A percentile compares a stretch with the other conserved stretches of the same genome.
Conservation (phyloP, 2,113 vertebrate species). For the Lophochroa leadbeateri region DNA sequence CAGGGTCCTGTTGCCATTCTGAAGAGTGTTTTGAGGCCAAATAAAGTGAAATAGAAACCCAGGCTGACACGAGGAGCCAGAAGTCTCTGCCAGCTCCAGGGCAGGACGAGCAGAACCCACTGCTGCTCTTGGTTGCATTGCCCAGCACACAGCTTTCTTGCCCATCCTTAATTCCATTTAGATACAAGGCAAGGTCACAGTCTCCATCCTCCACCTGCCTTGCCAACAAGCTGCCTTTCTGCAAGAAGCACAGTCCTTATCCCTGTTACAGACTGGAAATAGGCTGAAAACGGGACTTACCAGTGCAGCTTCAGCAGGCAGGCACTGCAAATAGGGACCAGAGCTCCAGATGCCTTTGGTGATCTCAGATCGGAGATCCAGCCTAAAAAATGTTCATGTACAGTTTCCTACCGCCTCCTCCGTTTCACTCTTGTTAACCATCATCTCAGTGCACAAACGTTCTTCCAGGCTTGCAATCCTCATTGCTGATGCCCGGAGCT, state of each 20-base stretch:
- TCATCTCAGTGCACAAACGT: neutral
- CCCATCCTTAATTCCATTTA: neutral
- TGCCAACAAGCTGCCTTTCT: neutral
- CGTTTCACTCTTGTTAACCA: neutral
- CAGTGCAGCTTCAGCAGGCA: neutral
- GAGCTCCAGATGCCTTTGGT: neutral
- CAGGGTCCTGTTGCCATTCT: no score
- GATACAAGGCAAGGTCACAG: neutral
- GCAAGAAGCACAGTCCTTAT: neutral
- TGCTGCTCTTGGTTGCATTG: neutral
- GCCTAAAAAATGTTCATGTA: neutral
- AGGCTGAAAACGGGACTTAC: neutral
- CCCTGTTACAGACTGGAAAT: neutral
- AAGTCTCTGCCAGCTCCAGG: neutral
- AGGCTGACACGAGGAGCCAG: neutral
- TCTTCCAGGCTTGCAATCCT: neutral
- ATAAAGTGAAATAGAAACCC: neutral
- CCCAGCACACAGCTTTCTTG: neutral
- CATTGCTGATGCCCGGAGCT: neutral
- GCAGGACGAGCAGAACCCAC: neutral
- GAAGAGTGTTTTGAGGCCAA: neutral
- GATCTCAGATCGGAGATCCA: neutral
- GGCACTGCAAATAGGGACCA: neutral
- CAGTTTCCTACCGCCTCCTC: neutral
- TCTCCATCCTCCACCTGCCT: neutral